Conservation (phyloP, 2,113 vertebrate species). For the Pseudorectes ferrugineus region DNA sequence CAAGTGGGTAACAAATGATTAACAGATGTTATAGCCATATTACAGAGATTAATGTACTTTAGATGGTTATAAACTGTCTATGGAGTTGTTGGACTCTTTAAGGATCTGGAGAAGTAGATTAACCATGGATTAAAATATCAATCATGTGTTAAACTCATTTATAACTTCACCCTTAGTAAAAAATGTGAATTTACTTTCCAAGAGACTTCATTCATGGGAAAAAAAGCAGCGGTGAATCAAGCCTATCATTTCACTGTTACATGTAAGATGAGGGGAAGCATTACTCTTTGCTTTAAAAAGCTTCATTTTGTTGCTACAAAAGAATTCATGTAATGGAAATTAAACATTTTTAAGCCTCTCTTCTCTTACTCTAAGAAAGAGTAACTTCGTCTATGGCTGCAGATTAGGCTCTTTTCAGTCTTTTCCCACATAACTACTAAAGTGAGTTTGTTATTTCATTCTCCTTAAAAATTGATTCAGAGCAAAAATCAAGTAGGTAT, state of each 20-base stretch:
- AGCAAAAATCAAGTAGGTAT: background rate
- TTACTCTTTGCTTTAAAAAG: background rate
- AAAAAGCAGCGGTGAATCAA: background rate
- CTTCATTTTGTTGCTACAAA: background rate
- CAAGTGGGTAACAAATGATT: constrained; percentile 47
- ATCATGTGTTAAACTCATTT: background rate
- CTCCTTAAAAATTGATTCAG: background rate
- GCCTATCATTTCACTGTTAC: background rate
- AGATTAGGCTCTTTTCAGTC: background rate
- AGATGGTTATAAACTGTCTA: constrained; percentile 29
- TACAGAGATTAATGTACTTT: constrained; percentile 3
- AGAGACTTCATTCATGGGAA: background rate
- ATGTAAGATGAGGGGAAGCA: background rate
- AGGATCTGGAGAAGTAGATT: background rate
- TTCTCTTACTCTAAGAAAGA: background rate
- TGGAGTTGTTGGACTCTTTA: background rate
- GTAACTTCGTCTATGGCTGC: background rate
- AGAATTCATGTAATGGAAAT: background rate
- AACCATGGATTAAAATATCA: constrained; percentile 34
- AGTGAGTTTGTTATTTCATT: background rate
- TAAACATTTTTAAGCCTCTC: background rate
- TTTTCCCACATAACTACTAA: background rate
- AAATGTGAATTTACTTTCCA: background rate
- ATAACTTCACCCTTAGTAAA: background rate
- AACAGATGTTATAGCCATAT: constrained; percentile 39